These are phyloP conservation scores for Malurus alboscapulatus DNA, from an alignment of 2,113 vertebrate genomes.

Conservation along the genomic window DNA sequence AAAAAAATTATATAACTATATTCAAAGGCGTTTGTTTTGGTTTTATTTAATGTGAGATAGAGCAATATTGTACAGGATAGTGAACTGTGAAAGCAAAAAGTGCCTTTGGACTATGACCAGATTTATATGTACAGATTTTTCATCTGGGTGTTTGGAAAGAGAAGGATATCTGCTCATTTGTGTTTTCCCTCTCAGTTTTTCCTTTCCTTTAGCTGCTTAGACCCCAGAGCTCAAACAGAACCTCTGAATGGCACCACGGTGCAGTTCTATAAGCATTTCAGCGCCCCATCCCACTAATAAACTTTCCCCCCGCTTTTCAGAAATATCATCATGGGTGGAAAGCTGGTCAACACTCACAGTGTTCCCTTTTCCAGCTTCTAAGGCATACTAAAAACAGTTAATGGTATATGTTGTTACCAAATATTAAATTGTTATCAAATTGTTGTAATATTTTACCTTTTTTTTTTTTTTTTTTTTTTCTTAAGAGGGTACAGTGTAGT, in stretches of 20 bases:
- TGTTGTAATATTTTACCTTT: background rate
- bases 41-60: background rate
- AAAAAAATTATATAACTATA: background rate
- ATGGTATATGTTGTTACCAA: background rate
- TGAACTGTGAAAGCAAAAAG: background rate
- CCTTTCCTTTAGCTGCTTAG: background rate
- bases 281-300: fast-evolving
- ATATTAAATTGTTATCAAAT: background rate
- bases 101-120: background rate
- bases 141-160: background rate
- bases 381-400: background rate
- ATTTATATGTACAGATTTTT: background rate
- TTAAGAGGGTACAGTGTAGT: fast-evolving
- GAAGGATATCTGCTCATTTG: background rate
- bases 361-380: background rate
- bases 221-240: background rate
- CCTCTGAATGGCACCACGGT: fast-evolving
- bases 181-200: background rate
- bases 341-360: fast-evolving
- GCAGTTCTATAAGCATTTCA: background rate
- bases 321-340: background rate
- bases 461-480: background rate
- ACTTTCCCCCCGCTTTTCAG: fast-evolving
- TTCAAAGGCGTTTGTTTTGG: background rate
- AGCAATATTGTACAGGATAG: background rate